phyloP scores from a whole-genome alignment of 2,797 vertebrate species.

The Psittacula echo region DNA sequence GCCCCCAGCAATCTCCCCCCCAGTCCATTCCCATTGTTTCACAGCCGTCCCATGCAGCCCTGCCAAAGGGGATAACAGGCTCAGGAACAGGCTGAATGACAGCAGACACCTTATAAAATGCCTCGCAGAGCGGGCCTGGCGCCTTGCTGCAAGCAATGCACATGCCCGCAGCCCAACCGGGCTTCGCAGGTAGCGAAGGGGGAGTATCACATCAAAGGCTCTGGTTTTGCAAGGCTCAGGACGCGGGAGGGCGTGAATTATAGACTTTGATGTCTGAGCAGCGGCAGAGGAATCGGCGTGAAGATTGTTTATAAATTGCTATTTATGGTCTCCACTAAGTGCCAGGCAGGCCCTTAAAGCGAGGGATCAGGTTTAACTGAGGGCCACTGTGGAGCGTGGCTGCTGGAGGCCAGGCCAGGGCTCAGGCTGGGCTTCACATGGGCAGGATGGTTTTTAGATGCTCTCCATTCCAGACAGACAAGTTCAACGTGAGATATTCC shows the following conservation, averaged over 20 bases:
- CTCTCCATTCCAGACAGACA: background rate
- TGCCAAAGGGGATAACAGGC: constrained; percentile 50
- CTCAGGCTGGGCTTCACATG: background rate
- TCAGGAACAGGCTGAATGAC: constrained; percentile 64
- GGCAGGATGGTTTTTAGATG: fast-evolving
- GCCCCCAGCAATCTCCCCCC: constrained; percentile 54
- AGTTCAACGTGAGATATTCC: background rate
- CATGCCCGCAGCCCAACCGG: constrained; percentile 70
- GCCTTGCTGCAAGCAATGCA: constrained; percentile 51
- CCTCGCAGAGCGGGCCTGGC: constrained; percentile 62
- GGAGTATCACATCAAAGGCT: constrained; percentile 71
- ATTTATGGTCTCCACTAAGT: constrained; percentile 69
- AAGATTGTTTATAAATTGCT: constrained; percentile 71
- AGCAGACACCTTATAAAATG: constrained; percentile 75
- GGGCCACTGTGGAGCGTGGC: background rate
- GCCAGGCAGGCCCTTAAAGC: constrained; percentile 69
- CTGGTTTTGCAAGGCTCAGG: constrained; percentile 70
- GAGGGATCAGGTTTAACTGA: constrained; percentile 71
- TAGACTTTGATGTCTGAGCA: constrained; percentile 72
- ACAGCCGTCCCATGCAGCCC: constrained; percentile 14
- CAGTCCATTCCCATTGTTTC: background rate
- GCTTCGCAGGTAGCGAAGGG: constrained; percentile 68
- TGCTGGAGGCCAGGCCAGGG: background rate
- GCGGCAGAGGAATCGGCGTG: constrained; percentile 61
- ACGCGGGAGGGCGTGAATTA: constrained; percentile 74